Base-by-base conservation (phyloP, 1,140 invertebrate genomes). In the Lysiphlebus fabarum region DNA sequence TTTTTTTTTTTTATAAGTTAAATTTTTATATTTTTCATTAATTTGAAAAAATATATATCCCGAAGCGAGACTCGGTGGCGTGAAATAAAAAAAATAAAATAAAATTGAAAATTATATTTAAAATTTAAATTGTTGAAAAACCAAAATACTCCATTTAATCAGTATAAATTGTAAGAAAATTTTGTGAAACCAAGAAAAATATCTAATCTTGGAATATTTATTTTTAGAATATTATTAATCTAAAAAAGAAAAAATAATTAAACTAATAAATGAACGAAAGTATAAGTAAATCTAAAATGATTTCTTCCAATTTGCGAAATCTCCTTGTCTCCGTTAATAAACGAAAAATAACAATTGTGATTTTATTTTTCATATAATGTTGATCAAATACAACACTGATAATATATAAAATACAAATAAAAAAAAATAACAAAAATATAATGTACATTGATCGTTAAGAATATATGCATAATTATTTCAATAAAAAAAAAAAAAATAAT, bases 91-190 rank as follows among this genome's bases (percentile, higher is more conserved):
- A 26, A 26, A n/a, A n/a, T n/a, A n/a, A n/a, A n/a, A n/a, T n/a
- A n/a, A n/a, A n/a, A n/a, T n/a, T n/a, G n/a, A n/a, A n/a, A 26
- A 26, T 26, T 26, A 26, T 26, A 26, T 26, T 26, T 26, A 26
- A 26, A 26, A 49, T 53, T 58, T n/a, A 48, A 58, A 49, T 57
- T 45, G 45, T 12, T 33, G 55, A 54, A 58, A 70, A 71, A 70
- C 65, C 59, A 70, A 72, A 73, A 73, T 73, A 70, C 65, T 73
- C 69, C 56, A 67, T 70, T 72, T 26, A 26, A 26, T 26, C 17
- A 26, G n/a, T n/a, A 26, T 26, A 26, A 26, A 26, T 26, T 26
- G 17, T 26, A 26, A 26, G 17, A 26, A 67, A 56, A 49, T 62
- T 37, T 62, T 47, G 40, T 57, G 33, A 67, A 58, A 62, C 50